Conservation (phyloP, 2,888 invertebrate genomes). For the Rhamphomyia laevipes region DNA sequence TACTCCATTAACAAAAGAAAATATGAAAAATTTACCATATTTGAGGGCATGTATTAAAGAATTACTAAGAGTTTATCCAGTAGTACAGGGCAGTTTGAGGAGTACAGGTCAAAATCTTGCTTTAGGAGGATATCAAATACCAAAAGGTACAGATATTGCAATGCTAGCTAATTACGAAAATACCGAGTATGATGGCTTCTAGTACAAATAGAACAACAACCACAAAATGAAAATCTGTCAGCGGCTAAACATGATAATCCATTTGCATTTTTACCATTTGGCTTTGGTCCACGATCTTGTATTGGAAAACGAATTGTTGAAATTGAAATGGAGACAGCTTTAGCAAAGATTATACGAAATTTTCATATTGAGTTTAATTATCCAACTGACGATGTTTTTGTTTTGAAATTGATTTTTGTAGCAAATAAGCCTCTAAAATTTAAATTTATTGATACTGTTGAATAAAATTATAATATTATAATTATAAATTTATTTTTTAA, state of each 20-base stretch:
- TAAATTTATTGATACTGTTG: conserved; percentile 13
- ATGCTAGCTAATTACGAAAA: conserved; percentile 54
- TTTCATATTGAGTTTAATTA: conserved; percentile 25
- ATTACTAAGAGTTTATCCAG: conserved; percentile 47
- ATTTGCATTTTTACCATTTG: conserved; percentile 16
- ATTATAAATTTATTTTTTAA: too few species aligned
- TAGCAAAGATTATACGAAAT: conserved; percentile 28
- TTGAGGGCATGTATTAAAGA: conserved; percentile 65
- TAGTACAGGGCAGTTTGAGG: conserved; percentile 45
- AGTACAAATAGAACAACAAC: neutral
- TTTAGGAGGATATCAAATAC: conserved; percentile 46
- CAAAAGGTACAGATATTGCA: conserved; percentile 55
- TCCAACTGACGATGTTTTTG: conserved; percentile 17
- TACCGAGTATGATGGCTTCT: conserved; percentile 56
- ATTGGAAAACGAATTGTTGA: conserved; percentile 56
- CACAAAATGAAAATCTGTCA: too few species aligned
- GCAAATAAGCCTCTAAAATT: conserved; percentile 21
- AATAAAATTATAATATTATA: too few species aligned
- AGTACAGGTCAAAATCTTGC: conserved; percentile 43
- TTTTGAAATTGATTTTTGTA: conserved; percentile 21
- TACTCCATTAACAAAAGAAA: conserved; percentile 36
- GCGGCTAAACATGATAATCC: too few species aligned
- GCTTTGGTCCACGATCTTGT: conserved; percentile 39
- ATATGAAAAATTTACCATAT: conserved; percentile 44
- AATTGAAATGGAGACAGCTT: conserved; percentile 46